Percentiles rank a stretch among this genome's conserved stretches.
Evolutionary conservation across 2,113 vertebrate species (phyloP).

Genomic region (Stictonetta naevosa): DNA sequence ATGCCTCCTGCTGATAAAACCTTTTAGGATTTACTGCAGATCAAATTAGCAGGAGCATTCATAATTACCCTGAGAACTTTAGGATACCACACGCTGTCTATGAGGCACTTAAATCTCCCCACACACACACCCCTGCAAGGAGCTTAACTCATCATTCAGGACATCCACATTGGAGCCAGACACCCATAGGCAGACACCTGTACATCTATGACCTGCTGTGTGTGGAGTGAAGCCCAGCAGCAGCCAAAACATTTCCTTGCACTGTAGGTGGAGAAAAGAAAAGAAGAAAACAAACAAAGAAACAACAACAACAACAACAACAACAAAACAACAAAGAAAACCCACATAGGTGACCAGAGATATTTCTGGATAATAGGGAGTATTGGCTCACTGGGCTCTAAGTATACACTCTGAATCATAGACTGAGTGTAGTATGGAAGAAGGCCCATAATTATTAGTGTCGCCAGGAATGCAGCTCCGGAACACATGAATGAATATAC

Average conservation of each 20-base stretch:
- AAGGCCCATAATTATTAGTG: not conserved
- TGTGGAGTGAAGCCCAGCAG: not conserved
- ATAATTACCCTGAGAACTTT: not conserved
- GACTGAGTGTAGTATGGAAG: not conserved
- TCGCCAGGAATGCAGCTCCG: not conserved
- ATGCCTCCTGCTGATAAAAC: not conserved
- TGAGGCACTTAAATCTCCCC: not conserved
- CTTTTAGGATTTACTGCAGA: not conserved
- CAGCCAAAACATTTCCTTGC: not conserved
- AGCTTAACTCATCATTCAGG: not conserved
- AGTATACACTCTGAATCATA: not conserved
- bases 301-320: no score
- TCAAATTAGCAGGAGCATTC: not conserved
- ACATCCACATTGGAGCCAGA: not conserved
- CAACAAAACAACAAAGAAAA: no score
- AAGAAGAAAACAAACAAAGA: no score
- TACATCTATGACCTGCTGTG: not conserved
- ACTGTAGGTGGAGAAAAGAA: not conserved
- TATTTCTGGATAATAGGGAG: not conserved
- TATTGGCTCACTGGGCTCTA: not conserved
- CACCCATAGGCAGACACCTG: not conserved
- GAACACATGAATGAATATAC: not conserved
- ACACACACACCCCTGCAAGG: fast-evolving
- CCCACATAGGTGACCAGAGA: fast-evolving
- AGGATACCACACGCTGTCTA: not conserved